phyloP scores from a whole-genome alignment of 1,140 invertebrate genomes.

The Maconellicoccus hirsutus region DNA sequence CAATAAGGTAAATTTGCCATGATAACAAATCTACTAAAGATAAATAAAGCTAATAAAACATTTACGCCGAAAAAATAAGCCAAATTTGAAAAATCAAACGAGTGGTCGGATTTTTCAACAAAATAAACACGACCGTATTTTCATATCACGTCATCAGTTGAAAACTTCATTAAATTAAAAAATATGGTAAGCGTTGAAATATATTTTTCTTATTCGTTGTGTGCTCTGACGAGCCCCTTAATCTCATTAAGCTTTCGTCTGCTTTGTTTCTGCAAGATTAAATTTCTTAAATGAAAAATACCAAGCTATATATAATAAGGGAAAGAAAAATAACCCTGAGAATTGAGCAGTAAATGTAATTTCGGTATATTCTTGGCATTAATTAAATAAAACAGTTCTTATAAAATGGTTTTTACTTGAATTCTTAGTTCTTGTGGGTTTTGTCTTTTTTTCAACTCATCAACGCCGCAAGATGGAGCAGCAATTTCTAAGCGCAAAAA shows the following conservation, averaged over 20 bases:
- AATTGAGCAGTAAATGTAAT: slow-evolving; percentile 5
- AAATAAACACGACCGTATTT: background rate
- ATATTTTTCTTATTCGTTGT: background rate
- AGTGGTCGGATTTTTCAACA: background rate
- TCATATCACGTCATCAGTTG: background rate
- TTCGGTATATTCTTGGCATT: slow-evolving; percentile 8
- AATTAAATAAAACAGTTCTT: slow-evolving; percentile 10
- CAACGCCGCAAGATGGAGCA: background rate
- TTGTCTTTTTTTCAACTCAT: slow-evolving; percentile 1
- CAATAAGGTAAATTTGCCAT: too few species aligned
- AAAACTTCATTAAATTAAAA: slow-evolving; percentile 6
- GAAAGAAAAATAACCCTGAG: slow-evolving; percentile 3
- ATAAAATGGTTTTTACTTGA: background rate
- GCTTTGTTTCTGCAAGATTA: slow-evolving; percentile 8
- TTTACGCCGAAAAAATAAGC: background rate
- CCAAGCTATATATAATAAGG: slow-evolving; percentile 5
- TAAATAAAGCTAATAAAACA: background rate
- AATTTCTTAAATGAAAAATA: slow-evolving; percentile 10
- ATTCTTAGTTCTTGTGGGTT: background rate
- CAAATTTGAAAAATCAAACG: background rate
- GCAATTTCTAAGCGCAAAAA: background rate
- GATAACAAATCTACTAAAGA: background rate
- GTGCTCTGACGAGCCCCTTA: background rate
- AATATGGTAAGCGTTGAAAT: background rate
- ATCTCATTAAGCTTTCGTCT: slow-evolving; percentile 4